Base-by-base conservation (phyloP, 1,140 invertebrate species). In the Pseudomyrmex flavicornis region DNA sequence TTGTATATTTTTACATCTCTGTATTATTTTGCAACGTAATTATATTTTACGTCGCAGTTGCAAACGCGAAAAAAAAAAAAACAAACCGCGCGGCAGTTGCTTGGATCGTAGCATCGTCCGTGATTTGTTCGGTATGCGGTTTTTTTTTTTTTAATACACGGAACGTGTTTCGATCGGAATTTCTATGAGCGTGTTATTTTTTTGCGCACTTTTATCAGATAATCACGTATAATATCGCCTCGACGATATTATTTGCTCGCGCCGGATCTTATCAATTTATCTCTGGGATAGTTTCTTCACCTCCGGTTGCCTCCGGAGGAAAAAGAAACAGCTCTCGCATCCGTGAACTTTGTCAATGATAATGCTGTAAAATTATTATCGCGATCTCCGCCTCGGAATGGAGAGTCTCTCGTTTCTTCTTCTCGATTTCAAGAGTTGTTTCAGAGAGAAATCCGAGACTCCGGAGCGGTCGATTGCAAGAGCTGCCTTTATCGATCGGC, bases 401-500 rank as follows among this genome's bases (percentile, higher is more conserved):
- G 7, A 1, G 17, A 17, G 17, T 17, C 17, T 69, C 52, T 58
- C 35, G 13, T 74, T n/a, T n/a, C 13, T 5, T 15, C 1, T 0
- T 35, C 35, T 35, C 44, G 20, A 54, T 68, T 68, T 77, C 44
- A n/a, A 70, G 44, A 70, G 3, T 59, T n/a, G 15, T 58, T 17
- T 52, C 5, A 7, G 35, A 35, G 35, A 35, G 10, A n/a, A 7
- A 26, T 48, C 35, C 35, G 35, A 35, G 52, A 48, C 68, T 69
- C 22, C 44, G 10, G 12, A 8, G 20, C n/a, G 12, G 12, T 13
- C 9, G 13, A 48, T 68, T 26, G 2, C 15, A 52, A 69, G 35
- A 35, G 35, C 5, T 0, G 35, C 26, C 65, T 70, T 79, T 79
- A 79, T 79, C 48, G 62, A 77, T 77, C 76, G 54, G 20, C n/a